Evolutionary conservation across 2,888 invertebrate genomes (phyloP), one percentile per base, ranked within the genome.

Genomic region (Trichogramma evanescens): DNA sequence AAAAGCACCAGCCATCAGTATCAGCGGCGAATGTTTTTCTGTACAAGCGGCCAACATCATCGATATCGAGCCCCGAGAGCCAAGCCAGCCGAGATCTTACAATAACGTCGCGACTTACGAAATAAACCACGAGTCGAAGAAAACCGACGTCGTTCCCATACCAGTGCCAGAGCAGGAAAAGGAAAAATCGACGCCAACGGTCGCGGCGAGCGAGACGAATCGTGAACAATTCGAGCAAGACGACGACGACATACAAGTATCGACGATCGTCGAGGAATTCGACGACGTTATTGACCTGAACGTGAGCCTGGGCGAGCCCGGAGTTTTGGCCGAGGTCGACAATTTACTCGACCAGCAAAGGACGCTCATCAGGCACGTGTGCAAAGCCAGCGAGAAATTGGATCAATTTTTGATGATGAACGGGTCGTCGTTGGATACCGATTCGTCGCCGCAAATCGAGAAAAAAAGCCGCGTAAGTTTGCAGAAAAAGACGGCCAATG

Each of bases 1-100:
- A 54, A 62, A 58, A 42, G 67, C 67, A 5, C 66, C 68, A 6
- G 56, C 13, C n/a, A 58, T 70, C 10, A 67, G 67, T 46, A 69
- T 68, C 39, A 62, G 64, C 49, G 64, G 64, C 48, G 65, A 65
- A 50, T 26, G 26, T 41, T 66, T 61, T 60, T 65, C 40, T 48
- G 63, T 58, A 50, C 64, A 60, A 63, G 55, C 50, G 13, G 66
- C 50, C 58, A 65, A 49, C 61, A 63, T 54, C 6, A 56, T 68
- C 50, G 67, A 68, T 10, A 69, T 70, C 50, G 63, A 65, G 9
- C 68, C 69, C 1, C 8, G 48, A 41, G 49, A 50, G 49, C 13
- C 59, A 45, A 45, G 45, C 3, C n/a, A 45, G 6, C 41, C 7
- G 41, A 43, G 2, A 46, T 41, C 40, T 8, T 45, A 38, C 13